Evolutionary conservation across 2,113 vertebrate species (phyloP).

Genomic region (Brachionichthys hirsutus): DNA sequence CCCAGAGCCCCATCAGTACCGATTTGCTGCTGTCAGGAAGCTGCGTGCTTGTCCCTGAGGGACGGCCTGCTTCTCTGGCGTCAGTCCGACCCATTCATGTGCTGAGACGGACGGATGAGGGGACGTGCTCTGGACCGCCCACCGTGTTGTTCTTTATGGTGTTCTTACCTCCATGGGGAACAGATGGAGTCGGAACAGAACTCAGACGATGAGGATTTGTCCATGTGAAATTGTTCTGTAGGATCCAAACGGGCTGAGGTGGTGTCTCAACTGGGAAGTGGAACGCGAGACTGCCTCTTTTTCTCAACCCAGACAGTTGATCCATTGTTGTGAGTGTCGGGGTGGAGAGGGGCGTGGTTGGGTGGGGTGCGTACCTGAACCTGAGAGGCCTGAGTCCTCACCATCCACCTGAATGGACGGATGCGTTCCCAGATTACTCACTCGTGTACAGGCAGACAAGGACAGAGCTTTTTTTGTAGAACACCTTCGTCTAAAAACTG

Average conservation of each 20-base stretch:
- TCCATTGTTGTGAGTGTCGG: constrained; percentile 61
- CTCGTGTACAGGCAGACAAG: constrained; percentile 1
- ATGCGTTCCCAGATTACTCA: constrained; percentile 38
- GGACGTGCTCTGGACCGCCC: too few species aligned
- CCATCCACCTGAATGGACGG: constrained; percentile 41
- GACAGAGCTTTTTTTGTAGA: constrained; percentile 40
- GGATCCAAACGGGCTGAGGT: background rate
- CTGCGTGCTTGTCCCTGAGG: constrained; percentile 2
- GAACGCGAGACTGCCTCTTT: constrained; percentile 47
- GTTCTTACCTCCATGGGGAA: too few species aligned
- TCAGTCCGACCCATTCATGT: constrained; percentile 32
- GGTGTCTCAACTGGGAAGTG: constrained; percentile 61
- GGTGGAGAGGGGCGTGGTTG: constrained; percentile 44
- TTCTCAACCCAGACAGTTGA: constrained; percentile 59
- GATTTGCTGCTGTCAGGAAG: background rate
- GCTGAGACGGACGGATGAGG: constrained; percentile 32
- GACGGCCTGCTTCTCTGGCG: too few species aligned
- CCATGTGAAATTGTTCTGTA: too few species aligned
- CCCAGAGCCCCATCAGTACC: too few species aligned
- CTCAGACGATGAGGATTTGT: background rate
- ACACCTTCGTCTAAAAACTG: constrained; percentile 44
- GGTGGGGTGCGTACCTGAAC: constrained; percentile 50
- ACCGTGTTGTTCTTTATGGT: too few species aligned
- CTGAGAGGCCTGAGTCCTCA: constrained; percentile 46
- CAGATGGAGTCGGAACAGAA: background rate